Conservation (phyloP, 35 echinoderm and acorn worm species). For the Ptychodera flava region DNA sequence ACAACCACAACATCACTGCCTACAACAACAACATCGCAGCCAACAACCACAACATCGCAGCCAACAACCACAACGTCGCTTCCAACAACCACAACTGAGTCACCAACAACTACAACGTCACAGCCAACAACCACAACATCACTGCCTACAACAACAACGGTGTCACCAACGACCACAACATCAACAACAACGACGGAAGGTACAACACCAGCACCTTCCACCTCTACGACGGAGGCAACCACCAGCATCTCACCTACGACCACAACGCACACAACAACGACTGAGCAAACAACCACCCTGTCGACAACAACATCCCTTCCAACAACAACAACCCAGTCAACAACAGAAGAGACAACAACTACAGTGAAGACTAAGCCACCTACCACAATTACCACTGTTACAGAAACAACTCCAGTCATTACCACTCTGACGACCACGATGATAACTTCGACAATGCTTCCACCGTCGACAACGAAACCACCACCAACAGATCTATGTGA, state of each 20-base stretch:
- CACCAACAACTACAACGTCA: conserved; percentile 17
- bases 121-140: conserved; percentile 5
- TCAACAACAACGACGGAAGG: background rate
- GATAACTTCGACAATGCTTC: background rate
- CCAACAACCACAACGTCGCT: background rate
- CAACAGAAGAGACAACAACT: background rate
- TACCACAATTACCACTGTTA: too few relatives aligned
- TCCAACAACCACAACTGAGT: background rate
- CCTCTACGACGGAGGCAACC: background rate
- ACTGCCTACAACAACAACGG: conserved; percentile 3
- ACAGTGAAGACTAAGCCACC: background rate
- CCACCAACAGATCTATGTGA: background rate
- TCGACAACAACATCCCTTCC: background rate
- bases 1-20: background rate
- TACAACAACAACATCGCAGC: conserved; percentile 17
- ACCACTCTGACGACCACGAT: background rate
- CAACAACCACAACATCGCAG: background rate
- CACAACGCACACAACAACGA: background rate
- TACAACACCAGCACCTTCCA: background rate
- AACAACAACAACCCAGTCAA: background rate
- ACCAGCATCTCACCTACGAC: background rate
- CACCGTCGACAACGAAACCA: background rate
- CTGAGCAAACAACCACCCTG: background rate
- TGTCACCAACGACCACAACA: conserved; percentile 1
- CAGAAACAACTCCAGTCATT: background rate